phyloP scores from a whole-genome alignment of 2,113 vertebrate species.

The Cheilinus undulatus region DNA sequence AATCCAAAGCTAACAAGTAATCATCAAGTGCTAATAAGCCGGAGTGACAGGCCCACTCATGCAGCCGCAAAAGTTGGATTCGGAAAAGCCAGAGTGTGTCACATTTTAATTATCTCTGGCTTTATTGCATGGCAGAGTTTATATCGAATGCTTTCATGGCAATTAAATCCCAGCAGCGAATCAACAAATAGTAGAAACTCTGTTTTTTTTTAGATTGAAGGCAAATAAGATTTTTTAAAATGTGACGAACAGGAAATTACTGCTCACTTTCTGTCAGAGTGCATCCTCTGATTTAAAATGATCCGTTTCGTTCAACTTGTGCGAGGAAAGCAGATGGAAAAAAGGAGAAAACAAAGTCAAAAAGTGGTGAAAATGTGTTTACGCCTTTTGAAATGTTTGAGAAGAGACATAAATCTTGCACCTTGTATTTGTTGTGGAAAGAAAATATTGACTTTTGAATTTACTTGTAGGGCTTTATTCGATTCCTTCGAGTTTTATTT shows the following conservation, averaged over 20 bases:
- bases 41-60: slow-evolving; percentile 51
- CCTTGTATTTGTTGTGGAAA: background rate
- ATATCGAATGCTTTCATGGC: slow-evolving; percentile 36
- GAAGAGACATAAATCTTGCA: background rate
- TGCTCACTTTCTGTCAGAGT: slow-evolving; percentile 13
- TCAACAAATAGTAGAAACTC: slow-evolving; percentile 27
- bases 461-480: slow-evolving; percentile 32
- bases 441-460: slow-evolving; percentile 26
- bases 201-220: background rate
- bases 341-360: background rate
- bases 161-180: slow-evolving; percentile 49
- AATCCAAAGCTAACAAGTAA: slow-evolving; percentile 71
- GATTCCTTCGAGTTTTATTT: slow-evolving; percentile 36
- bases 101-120: slow-evolving; percentile 56
- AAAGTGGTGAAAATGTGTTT: background rate
- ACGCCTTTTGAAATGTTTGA: background rate
- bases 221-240: slow-evolving; percentile 7
- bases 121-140: slow-evolving; percentile 48
- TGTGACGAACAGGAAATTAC: slow-evolving; percentile 28
- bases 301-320: background rate
- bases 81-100: slow-evolving; percentile 48
- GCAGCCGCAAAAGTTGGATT: slow-evolving; percentile 54
- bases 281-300: slow-evolving; percentile 2
- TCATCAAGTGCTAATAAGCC: slow-evolving; percentile 67
- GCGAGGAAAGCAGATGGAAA: background rate